Base-by-base conservation (phyloP, 2,113 vertebrate species). In the Bombycilla garrulus region DNA sequence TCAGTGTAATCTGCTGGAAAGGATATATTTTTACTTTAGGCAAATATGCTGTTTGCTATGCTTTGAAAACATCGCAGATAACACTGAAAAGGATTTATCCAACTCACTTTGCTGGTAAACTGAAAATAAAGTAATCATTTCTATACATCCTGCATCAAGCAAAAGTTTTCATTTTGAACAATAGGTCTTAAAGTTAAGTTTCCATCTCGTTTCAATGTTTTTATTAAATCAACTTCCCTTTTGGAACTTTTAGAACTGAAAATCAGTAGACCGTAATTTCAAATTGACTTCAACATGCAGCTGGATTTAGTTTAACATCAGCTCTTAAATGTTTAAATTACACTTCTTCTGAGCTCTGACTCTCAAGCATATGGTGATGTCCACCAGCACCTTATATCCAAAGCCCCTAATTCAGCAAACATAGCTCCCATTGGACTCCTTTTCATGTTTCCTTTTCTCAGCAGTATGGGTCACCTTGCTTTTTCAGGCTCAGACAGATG, bases 271-370 rank as follows among this genome's bases (percentile, higher is more conserved):
- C 21, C 33, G 81, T 70, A 48, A 77, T 81, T 95, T 94, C 29
- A 86, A 96, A 86, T 77, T 90, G 33, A 78, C 38, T 88, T 93
- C 44, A 78, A 56, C 81, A 73, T 51, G 57, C 78, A 92, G 70
- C 45, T 95, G 92, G 81, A 82, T 93, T 93, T 90, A 81, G 82
- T 96, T 94, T 93, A 88, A 64, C 23, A 78, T 35, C 56, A 88
- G 60, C 51, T 96, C 67, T 93, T 94, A 90, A 76, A 92, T 60
- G 54, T 92, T 88, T 82, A 89, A 90, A 16, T 62, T 88, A 66
- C 54, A 67, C 14, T 86, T 58, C 72, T 95, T 74, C 58, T 88
- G 40, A 90, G 50, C 26, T 81, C 57, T 88, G 36, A 80, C 70
- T 77, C 22, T 66, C 20, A 67, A 83, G 31, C 11, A 23, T 45